These are phyloP conservation scores for Montifringilla adamsi DNA, from an alignment of 2,113 vertebrate genomes.

Conservation along the genomic window DNA sequence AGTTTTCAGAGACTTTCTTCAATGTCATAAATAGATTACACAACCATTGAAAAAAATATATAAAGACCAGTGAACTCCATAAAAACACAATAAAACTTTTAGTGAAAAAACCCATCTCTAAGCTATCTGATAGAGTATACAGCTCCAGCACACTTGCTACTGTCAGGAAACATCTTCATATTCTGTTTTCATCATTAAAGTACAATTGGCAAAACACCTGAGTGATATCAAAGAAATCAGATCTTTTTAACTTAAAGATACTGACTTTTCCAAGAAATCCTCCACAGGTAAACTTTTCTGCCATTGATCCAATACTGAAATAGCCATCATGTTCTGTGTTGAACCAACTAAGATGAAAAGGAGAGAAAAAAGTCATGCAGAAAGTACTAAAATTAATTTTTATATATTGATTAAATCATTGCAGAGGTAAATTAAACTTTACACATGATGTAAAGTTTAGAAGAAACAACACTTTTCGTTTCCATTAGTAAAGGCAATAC, in stretches of 20 bases:
- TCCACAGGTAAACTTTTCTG: slow-evolving; percentile 48
- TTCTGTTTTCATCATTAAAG: background rate
- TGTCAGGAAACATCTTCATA: background rate
- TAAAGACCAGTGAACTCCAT: background rate
- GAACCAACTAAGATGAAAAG: slow-evolving; percentile 43
- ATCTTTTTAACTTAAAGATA: slow-evolving; percentile 18
- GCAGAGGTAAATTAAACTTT: background rate
- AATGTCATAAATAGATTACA: background rate
- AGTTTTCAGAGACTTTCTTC: background rate
- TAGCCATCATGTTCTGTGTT: background rate
- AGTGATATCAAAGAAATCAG: background rate
- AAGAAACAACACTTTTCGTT: background rate
- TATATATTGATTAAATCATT: background rate
- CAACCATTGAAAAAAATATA: background rate
- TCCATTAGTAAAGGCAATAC: background rate
- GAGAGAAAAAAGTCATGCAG: background rate
- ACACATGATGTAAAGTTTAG: background rate
- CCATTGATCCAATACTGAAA: slow-evolving; percentile 62
- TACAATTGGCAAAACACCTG: background rate
- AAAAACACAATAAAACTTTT: background rate
- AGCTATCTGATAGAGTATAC: background rate
- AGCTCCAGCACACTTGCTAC: background rate
- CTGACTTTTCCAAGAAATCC: slow-evolving; percentile 76
- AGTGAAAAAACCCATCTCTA: background rate
- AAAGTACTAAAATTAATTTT: background rate